Conservation (phyloP, 2,888 invertebrate species). For the Seira ritae region DNA sequence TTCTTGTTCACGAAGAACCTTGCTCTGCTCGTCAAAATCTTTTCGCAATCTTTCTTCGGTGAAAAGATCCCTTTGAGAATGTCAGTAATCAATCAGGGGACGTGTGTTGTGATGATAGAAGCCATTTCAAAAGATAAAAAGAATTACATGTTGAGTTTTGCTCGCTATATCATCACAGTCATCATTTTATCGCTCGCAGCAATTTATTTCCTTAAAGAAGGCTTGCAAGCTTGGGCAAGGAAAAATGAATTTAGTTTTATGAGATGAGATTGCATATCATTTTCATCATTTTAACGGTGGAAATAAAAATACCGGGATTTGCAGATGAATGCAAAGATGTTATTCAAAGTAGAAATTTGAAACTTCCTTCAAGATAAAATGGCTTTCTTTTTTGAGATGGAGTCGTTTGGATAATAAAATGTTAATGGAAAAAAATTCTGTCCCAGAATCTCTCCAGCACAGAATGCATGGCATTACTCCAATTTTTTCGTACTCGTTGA, state of each 20-base stretch:
- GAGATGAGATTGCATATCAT: too few species aligned
- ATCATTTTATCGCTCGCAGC: slow-evolving; percentile 41
- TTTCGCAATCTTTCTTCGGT: slow-evolving; percentile 48
- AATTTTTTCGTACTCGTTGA: too few species aligned
- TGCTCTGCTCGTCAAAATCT: background rate
- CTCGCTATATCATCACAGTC: slow-evolving; percentile 33
- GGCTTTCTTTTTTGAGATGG: too few species aligned
- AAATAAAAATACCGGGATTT: background rate
- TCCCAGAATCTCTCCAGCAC: too few species aligned
- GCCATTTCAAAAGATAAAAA: background rate
- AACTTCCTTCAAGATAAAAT: background rate
- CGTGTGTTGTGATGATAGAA: slow-evolving; percentile 11
- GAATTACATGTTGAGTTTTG: background rate
- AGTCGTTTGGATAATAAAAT: too few species aligned
- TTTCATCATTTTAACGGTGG: background rate
- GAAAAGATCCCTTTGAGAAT: slow-evolving; percentile 11
- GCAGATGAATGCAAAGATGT: background rate
- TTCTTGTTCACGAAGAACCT: background rate
- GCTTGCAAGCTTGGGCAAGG: background rate
- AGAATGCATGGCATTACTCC: too few species aligned
- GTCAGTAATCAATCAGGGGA: slow-evolving; percentile 57
- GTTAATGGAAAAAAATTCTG: too few species aligned
- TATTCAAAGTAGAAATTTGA: background rate
- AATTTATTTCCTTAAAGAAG: background rate
- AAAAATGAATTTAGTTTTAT: too few species aligned